A percentile compares a stretch with the other conserved stretches of the same genome.
Conservation (phyloP, 2,797 vertebrate species). For the Hybognathus amarus region DNA sequence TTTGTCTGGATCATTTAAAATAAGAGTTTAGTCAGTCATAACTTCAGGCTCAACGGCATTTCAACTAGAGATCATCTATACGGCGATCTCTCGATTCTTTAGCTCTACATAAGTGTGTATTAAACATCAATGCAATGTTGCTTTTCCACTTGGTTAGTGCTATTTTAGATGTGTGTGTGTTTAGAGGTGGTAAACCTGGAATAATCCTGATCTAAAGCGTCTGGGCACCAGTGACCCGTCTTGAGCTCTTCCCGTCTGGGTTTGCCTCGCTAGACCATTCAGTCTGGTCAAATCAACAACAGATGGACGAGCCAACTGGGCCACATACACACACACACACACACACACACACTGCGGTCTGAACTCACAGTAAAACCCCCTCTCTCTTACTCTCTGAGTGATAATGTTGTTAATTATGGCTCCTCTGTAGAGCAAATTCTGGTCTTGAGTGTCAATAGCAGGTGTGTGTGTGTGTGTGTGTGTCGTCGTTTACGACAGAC, state of each 20-base stretch:
- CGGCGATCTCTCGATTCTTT: background rate
- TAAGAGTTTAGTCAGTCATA: too few relatives aligned
- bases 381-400: conserved; percentile 32
- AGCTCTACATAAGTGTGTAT: background rate
- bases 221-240: background rate
- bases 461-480: conserved; percentile 31
- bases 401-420: conserved; percentile 55
- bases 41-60: background rate
- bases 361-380: background rate
- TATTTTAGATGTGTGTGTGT: background rate
- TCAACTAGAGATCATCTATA: background rate
- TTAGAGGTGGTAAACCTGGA: background rate
- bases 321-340: conserved; percentile 28
- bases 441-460: conserved; percentile 13
- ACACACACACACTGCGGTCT: conserved; percentile 17
- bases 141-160: background rate
- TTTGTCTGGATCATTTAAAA: too few relatives aligned
- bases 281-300: conserved; percentile 50
- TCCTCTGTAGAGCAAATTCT: conserved; percentile 15
- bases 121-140: background rate
- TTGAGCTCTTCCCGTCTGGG: conserved; percentile 37
- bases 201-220: conserved; percentile 31
- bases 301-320: conserved; percentile 55
- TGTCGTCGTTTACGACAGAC: background rate
- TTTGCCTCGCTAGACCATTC: conserved; percentile 16